Evolutionary conservation across 2,797 vertebrate genomes (phyloP).

Genomic region (Hozukius guyotensis): DNA sequence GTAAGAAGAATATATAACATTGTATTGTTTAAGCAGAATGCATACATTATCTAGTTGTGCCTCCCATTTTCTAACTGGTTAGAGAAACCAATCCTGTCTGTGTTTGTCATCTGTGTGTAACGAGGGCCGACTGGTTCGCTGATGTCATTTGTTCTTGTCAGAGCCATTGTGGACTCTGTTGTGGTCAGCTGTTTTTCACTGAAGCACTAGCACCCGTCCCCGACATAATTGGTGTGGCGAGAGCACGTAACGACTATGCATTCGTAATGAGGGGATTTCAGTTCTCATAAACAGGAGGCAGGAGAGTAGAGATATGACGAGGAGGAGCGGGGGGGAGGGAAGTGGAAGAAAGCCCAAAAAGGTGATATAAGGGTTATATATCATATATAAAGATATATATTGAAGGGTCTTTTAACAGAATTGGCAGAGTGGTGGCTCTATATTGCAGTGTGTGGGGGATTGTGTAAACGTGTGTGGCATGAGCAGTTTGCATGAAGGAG

Average conservation of each 20-base stretch:
- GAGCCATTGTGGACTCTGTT: conserved; percentile 46
- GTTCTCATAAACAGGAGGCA: conserved; percentile 44
- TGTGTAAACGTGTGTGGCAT: conserved; percentile 17
- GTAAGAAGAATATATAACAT: background rate
- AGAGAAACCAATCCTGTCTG: background rate
- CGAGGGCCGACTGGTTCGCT: conserved; percentile 24
- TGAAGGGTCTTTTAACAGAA: conserved; percentile 29
- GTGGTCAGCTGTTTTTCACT: conserved; percentile 58
- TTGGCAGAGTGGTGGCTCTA: conserved; percentile 28
- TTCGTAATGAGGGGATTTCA: conserved; percentile 62
- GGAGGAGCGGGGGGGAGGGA: background rate
- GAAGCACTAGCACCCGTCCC: conserved; percentile 30
- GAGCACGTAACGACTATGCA: conserved; percentile 53
- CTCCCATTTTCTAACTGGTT: background rate
- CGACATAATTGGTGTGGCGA: conserved; percentile 60
- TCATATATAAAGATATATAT: background rate
- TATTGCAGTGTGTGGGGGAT: conserved; percentile 8
- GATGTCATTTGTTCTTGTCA: conserved; percentile 68
- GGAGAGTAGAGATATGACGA: conserved; percentile 27
- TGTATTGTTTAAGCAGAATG: background rate
- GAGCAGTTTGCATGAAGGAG: conserved; percentile 43
- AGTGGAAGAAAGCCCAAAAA: conserved; percentile 23
- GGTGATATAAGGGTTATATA: conserved; percentile 10
- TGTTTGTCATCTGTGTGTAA: conserved; percentile 32
- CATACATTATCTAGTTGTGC: background rate